Conservation (phyloP, 2,888 invertebrate species). For the Scaptomyza tumidula region DNA sequence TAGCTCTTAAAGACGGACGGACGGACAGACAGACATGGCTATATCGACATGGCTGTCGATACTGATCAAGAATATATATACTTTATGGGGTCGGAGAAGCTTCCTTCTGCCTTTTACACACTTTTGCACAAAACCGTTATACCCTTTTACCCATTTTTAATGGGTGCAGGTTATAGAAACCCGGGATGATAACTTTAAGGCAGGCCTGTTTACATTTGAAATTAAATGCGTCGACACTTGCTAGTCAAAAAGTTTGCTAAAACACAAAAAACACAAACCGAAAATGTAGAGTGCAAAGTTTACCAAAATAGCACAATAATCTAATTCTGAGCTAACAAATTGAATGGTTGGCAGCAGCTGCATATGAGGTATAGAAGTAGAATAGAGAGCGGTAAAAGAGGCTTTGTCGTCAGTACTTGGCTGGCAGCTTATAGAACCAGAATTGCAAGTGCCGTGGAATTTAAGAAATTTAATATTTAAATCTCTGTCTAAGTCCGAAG, state of each 20-base stretch:
- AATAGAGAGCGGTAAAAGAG: neutral
- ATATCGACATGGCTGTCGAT: too few relatives aligned
- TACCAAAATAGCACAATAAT: conserved; percentile 26
- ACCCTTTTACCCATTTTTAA: too few relatives aligned
- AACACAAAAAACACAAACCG: conserved; percentile 11
- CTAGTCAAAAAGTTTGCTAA: conserved; percentile 33
- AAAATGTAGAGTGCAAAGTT: conserved; percentile 51
- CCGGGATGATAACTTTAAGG: conserved; percentile 47
- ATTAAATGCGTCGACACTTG: conserved; percentile 75
- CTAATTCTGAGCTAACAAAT: conserved; percentile 49
- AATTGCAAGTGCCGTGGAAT: conserved; percentile 51
- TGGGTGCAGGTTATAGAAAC: too few relatives aligned
- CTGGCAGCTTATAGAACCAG: conserved; percentile 44
- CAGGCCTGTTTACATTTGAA: conserved; percentile 67
- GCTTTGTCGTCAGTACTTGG: neutral
- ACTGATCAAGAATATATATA: too few relatives aligned
- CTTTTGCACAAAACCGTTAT: too few relatives aligned
- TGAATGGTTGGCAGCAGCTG: conserved; percentile 47
- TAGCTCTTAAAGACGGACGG: too few relatives aligned
- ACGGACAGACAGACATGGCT: too few relatives aligned
- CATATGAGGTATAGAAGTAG: neutral
- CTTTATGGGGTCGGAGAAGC: too few relatives aligned
- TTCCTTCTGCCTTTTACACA: too few relatives aligned
- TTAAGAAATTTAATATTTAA: conserved; percentile 72
- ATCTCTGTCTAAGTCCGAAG: conserved; percentile 58